Base-by-base conservation (phyloP, 2,113 vertebrate species). In the Vanacampus margaritifer region DNA sequence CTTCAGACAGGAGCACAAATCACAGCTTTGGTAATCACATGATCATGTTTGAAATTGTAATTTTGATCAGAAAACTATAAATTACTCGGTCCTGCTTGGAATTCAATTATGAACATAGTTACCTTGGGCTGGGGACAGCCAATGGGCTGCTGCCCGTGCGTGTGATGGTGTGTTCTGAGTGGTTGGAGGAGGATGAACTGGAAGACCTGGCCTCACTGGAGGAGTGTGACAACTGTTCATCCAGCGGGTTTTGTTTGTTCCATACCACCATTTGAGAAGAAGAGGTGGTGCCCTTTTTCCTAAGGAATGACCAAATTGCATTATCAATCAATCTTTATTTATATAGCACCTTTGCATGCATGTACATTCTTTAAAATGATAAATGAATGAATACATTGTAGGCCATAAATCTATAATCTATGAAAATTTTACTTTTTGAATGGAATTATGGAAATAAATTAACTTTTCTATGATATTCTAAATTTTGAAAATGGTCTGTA, bases 171-270 rank as follows among this genome's bases (percentile, higher is more conserved):
- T 89, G 88, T 69, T 99, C 97, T 43, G 96, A 98, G 62, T 98
- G 95, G 87, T 95, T 95, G 53, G 96, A 98, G 54, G 96, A 98
- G 2, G 95, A 98, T 26, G 95, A 98, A 80, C 95, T 98, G 75
- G 95, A 98, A 72, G 95, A 96, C 82, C 88, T 94, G 54, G 91
- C 92, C 74, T 99, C 97, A 0, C 67, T 63, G 57, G 91, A 60
- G 0, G 90, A 79, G 45, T 93, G 89, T 66, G 85, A 84, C 63
- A 91, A 69, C 67, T 89, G 90, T 63, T 98, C 97, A 17, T 98
- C 96, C 4, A 80, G 37, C 60, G 85, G 89, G 75, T 87, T 88
- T 0, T 90, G 82, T 68, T 93, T 93, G 80, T 71, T 95, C 94
- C 95, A 98, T 50, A 94, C 69, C 57, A 94, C 83, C 0, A 94